Conservation (phyloP, 2,888 invertebrate genomes). For the Idaea dimidiata region DNA sequence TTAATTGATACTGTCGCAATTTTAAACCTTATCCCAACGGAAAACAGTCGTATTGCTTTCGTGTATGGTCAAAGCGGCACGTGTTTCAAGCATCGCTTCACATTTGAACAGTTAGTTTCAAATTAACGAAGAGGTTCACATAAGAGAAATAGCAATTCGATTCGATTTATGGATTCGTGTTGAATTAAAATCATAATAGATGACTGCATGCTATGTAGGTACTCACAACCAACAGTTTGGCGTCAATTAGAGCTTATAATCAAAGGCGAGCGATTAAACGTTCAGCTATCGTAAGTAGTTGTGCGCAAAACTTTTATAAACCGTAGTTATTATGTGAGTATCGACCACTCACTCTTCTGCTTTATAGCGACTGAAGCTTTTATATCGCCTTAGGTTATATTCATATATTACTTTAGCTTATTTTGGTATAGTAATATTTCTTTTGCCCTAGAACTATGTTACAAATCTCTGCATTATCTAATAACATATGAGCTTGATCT, state of each 20-base stretch:
- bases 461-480: neutral
- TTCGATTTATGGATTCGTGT: slow-evolving; percentile 37
- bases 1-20: slow-evolving; percentile 12
- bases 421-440: slow-evolving; percentile 6
- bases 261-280: too few relatives aligned
- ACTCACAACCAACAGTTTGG: slow-evolving; percentile 18
- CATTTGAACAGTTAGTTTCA: slow-evolving; percentile 51
- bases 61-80: slow-evolving; percentile 44
- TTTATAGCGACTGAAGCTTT: neutral
- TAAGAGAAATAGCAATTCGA: slow-evolving; percentile 37
- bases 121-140: slow-evolving; percentile 44
- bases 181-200: slow-evolving; percentile 34
- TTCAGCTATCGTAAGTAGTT: too few relatives aligned
- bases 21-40: neutral
- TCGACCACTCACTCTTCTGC: too few relatives aligned
- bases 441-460: neutral
- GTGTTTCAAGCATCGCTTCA: slow-evolving; percentile 43
- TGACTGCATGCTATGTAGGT: slow-evolving; percentile 30
- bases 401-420: neutral
- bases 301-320: too few relatives aligned
- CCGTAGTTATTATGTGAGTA: too few relatives aligned
- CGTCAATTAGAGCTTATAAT: too few relatives aligned
- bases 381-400: neutral
- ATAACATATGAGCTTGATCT: neutral
- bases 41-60: slow-evolving; percentile 31